Percentiles rank a stretch among this genome's conserved stretches.
Evolutionary conservation across 2,888 invertebrate genomes (phyloP).

Genomic region (Pristionchus fissidentatus): DNA sequence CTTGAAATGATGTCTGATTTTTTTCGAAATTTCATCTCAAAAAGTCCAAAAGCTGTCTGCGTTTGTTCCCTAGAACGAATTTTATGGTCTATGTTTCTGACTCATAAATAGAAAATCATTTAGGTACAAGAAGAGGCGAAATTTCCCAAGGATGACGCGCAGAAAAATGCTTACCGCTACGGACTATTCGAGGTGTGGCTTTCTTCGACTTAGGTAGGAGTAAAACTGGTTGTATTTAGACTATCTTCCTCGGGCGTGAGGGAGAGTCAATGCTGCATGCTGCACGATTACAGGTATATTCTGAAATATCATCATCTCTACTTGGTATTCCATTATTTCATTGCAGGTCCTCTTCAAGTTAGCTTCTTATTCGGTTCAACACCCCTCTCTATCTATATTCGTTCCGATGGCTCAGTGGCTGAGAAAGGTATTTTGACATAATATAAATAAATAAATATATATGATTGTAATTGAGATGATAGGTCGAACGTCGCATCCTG

Average conservation of each 20-base stretch:
- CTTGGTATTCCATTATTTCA: neutral
- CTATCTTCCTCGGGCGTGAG: conserved; percentile 60
- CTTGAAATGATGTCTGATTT: no score
- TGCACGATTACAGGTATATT: conserved; percentile 34
- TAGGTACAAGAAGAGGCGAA: conserved; percentile 36
- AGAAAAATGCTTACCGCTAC: conserved; percentile 27
- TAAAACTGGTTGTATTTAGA: neutral
- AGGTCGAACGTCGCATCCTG: conserved; percentile 50
- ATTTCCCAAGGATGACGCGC: neutral
- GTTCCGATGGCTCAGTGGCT: conserved; percentile 58
- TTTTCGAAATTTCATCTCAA: no score
- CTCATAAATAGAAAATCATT: neutral
- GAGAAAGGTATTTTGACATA: conserved; percentile 51
- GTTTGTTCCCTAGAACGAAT: no score
- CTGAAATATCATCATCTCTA: neutral
- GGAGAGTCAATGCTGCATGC: conserved; percentile 55
- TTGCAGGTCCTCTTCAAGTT: conserved; percentile 29
- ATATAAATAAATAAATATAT: neutral
- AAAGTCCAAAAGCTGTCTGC: no score
- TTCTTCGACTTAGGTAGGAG: neutral
- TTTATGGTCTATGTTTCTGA: neutral
- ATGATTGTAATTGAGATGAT: conserved; percentile 40
- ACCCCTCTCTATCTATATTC: conserved; percentile 56
- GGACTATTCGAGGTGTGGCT: conserved; percentile 34
- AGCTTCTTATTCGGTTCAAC: conserved; percentile 55